phyloP scores from a whole-genome alignment of 2,888 invertebrate genomes.

The Ormyrus thymus region DNA sequence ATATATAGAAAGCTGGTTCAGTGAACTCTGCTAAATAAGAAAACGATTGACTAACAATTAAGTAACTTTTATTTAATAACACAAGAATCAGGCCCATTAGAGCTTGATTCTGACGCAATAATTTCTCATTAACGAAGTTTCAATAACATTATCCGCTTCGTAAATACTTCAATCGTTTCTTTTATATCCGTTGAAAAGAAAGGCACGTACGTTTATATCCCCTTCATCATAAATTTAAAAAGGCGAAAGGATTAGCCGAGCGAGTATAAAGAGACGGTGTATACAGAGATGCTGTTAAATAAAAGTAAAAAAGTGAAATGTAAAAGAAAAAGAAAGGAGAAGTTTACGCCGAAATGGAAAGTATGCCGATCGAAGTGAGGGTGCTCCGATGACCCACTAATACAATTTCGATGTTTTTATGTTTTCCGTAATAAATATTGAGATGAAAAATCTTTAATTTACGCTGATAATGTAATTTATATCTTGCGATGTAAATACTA shows the following conservation, averaged over 20 bases:
- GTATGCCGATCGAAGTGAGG: constrained; percentile 68
- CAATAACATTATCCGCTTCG: constrained; percentile 1
- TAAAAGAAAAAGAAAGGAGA: constrained; percentile 52
- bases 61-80: constrained; percentile 38
- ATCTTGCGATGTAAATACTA: too few species aligned
- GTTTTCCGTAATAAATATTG: too few species aligned
- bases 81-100: background rate
- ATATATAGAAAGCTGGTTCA: constrained; percentile 46
- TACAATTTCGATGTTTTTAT: constrained; percentile 63
- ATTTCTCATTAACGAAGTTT: constrained; percentile 18
- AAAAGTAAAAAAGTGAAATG: constrained; percentile 56
- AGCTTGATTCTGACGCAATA: background rate
- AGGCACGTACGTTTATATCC: background rate
- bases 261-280: background rate
- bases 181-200: background rate
- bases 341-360: constrained; percentile 61
- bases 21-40: constrained; percentile 21
- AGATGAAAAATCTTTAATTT: too few species aligned
- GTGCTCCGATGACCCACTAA: constrained; percentile 69
- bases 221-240: background rate
- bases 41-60: constrained; percentile 46
- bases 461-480: too few species aligned
- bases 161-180: constrained; percentile 7
- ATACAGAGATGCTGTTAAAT: constrained; percentile 6
- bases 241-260: constrained; percentile 43